Evolutionary conservation across 1,140 invertebrate genomes (phyloP), one percentile per base, ranked within the genome.

Genomic region (Drosophila varians): DNA sequence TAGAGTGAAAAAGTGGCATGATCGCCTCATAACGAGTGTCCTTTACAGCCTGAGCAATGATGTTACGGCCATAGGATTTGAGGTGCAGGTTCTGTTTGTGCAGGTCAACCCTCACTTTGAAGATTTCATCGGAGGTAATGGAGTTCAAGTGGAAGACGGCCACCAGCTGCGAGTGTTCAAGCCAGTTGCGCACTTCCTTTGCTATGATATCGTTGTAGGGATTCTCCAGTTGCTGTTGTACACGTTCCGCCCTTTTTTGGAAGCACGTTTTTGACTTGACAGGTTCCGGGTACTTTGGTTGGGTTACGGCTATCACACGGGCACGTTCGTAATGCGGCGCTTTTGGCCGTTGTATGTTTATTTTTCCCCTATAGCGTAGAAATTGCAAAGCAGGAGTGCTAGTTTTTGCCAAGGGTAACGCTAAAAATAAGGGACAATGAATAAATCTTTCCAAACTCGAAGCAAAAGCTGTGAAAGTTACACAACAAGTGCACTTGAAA

Each of bases 321-420:
- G 93, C 93, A 57, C 93, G 93, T 64, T 93, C 92, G 80, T 93
- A 95, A 89, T 95, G 94, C 14, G 94, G 94, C 49, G 92, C 91
- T 89, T 92, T 93, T 0, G 95, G 96, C 64, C 92, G 94, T 86
- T 95, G 94, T 43, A 96, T 93, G 82, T 96, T 96, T 25, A 96
- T 95, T 91, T 95, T 96, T 0, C 93, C 93, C 16, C 94, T 92
- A 79, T 93, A 95, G 69, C 95, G 92, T 80, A 94, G 93, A 11
- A 93, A 92, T 64, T 94, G 93, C 8, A 92, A 60, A 6, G 93
- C 86, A 2, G 93, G 90, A 2, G 89, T 64, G 31, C 91, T 89
- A 7, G 84, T 64, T 51, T 90, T 83, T 38, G 93, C 79, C 43
- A 93, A 34, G 5, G 74, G 54, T 34, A 86, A 62, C 4, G 31